Evolutionary conservation across 2,888 invertebrate species (phyloP), one percentile per base, ranked within the genome.

Genomic region (Ischnus inquisitorius): DNA sequence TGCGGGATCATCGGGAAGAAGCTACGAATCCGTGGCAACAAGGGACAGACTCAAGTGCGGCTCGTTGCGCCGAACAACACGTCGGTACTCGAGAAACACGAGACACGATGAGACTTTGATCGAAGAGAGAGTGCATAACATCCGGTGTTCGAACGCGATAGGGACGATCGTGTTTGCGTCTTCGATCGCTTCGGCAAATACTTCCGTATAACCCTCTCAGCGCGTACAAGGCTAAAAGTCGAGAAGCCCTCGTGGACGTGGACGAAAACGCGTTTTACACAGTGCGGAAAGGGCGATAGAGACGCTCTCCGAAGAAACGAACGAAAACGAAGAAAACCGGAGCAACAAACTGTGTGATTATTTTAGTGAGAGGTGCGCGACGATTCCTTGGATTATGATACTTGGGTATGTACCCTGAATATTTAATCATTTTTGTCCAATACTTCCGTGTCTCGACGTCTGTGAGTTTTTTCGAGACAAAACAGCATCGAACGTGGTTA

Each of bases 361-460:
- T 77, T 68, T 78, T 57, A 79, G 80, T 84, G 84, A 82, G 69
- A 74, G 68, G 83, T 85, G 85, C 67, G 67, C 81, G 65, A 84
- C 82, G 79, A 65, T 64, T 46, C 68, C 60, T 85, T 86, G 86
- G 86, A 86, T 85, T 85, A 86, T 86, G 80, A 81, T 79, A 81
- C 79, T 83, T 79, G 81, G 85, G 83, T 85, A 68, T 39, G 83
- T 83, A 68, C 39, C 54, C 10, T 54, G 0, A 0, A 3, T 54
- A 19, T 54, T n/a, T 39, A 39, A 16, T 12, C 34, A 51, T 51
- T 16, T 14, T 22, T 25, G 12, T 10, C 25, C 22, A 10, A 22
- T 25, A 2, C 19, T 16, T 51, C 8, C 2, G 19, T 2, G 19
- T 10, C 16, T 3, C 51, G 19, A 19, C 16, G 19, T 51, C 8